phyloP scores from a whole-genome alignment of 2,888 invertebrate species.

The Andrena flavipes region DNA sequence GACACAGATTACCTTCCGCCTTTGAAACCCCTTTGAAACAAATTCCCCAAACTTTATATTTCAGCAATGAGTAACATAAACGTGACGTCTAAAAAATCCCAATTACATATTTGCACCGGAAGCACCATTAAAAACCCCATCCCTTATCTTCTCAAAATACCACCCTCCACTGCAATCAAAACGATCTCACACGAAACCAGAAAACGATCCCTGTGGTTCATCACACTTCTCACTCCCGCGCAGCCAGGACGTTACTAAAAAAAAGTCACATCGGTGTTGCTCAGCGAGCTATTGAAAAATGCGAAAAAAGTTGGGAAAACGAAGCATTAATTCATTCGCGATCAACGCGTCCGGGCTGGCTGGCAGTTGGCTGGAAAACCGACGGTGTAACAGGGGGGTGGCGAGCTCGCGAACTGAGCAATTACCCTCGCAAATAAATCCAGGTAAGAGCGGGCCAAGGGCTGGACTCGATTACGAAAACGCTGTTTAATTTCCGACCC shows the following conservation, averaged over 20 bases:
- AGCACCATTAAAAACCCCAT: not conserved
- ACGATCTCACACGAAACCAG: not conserved
- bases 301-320: not conserved
- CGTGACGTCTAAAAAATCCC: no score
- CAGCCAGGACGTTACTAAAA: slow-evolving; percentile 31
- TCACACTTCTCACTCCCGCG: slow-evolving; percentile 16
- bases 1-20: not conserved
- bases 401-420: slow-evolving; percentile 56
- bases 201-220: not conserved
- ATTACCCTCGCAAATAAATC: slow-evolving; percentile 64
- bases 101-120: no score
- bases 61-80: not conserved
- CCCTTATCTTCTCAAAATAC: not conserved
- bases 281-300: slow-evolving; percentile 13
- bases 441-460: slow-evolving; percentile 46
- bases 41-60: not conserved
- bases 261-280: slow-evolving; percentile 31
- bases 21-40: not conserved
- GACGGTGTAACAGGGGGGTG: slow-evolving; percentile 22
- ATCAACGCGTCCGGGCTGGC: slow-evolving; percentile 5
- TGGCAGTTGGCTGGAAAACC: slow-evolving; percentile 24
- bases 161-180: not conserved
- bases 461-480: slow-evolving; percentile 66
- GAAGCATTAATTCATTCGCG: slow-evolving; percentile 33
- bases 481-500: slow-evolving; percentile 69